These are phyloP conservation scores for Meloidogyne exigua DNA, from an alignment of 1,140 invertebrate species.

Conservation along the genomic window DNA sequence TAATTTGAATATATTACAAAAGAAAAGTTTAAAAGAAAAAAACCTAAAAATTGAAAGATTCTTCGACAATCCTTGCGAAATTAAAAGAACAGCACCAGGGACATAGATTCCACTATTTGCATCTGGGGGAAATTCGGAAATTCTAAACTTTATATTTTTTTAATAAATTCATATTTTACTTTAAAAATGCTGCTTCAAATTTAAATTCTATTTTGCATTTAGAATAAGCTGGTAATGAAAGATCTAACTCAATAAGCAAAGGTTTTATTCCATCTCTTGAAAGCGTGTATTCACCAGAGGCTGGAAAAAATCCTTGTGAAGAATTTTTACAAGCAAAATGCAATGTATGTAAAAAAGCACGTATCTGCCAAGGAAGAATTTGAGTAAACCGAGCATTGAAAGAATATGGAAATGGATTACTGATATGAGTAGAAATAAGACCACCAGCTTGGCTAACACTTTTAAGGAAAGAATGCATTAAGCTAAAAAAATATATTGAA, in stretches of 20 bases:
- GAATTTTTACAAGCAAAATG: constrained; percentile 13
- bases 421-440: constrained; percentile 28
- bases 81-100: constrained; percentile 38
- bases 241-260: constrained; percentile 31
- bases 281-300: constrained; percentile 18
- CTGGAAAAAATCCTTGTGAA: not conserved
- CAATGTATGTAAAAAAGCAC: constrained; percentile 44
- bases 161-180: constrained; percentile 9
- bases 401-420: constrained; percentile 10
- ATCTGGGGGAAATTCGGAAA: constrained; percentile 48
- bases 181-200: constrained; percentile 42
- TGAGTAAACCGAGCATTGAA: constrained; percentile 29
- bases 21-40: too few relatives aligned
- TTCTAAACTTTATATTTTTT: constrained; percentile 23
- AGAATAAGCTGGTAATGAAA: constrained; percentile 32
- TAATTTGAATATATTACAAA: too few relatives aligned
- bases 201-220: constrained; percentile 31
- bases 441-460: constrained; percentile 30
- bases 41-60: not conserved
- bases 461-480: constrained; percentile 28
- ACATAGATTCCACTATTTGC: constrained; percentile 47
- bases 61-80: constrained; percentile 16
- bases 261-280: constrained; percentile 28
- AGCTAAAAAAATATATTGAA: constrained; percentile 13
- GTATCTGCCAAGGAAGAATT: constrained; percentile 44